These are phyloP conservation scores for Acanthosepion lycidas DNA, from an alignment of 2,888 invertebrate genomes.

Conservation along the genomic window DNA sequence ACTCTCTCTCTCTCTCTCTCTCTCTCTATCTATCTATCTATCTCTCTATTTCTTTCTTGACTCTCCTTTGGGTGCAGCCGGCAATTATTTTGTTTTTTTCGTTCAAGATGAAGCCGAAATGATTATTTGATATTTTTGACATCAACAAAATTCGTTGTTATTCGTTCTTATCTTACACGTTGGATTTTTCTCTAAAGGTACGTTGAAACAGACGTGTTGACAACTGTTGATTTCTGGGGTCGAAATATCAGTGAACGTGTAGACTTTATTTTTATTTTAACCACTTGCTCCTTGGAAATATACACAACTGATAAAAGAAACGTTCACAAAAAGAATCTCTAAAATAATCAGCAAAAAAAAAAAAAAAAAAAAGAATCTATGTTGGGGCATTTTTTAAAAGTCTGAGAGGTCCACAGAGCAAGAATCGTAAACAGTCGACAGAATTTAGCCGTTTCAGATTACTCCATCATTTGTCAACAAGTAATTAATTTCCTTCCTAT, in stretches of 20 bases:
- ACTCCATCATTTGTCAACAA: not conserved
- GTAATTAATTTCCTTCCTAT: not conserved
- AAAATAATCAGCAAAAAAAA: not conserved
- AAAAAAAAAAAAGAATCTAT: not conserved
- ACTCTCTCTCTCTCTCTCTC: too few species aligned
- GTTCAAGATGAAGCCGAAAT: too few species aligned
- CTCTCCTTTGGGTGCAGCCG: too few species aligned
- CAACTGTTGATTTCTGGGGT: not conserved
- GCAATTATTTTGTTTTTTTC: too few species aligned
- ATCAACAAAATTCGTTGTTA: not conserved
- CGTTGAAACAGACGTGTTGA: not conserved
- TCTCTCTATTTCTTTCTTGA: too few species aligned
- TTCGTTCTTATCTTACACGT: not conserved
- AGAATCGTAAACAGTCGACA: not conserved
- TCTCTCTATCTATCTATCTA: too few species aligned
- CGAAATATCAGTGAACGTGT: not conserved
- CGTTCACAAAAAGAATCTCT: not conserved
- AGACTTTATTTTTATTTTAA: too few species aligned
- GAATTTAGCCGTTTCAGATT: not conserved
- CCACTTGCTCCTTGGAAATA: not conserved
- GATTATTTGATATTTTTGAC: too few species aligned
- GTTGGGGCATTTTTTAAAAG: not conserved
- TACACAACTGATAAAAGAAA: not conserved
- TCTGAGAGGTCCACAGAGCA: not conserved
- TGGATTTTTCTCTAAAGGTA: not conserved